These are phyloP conservation scores for Heliopora coerulea DNA, from an alignment of 92 coral and sea anemone species.

Conservation along the genomic window DNA sequence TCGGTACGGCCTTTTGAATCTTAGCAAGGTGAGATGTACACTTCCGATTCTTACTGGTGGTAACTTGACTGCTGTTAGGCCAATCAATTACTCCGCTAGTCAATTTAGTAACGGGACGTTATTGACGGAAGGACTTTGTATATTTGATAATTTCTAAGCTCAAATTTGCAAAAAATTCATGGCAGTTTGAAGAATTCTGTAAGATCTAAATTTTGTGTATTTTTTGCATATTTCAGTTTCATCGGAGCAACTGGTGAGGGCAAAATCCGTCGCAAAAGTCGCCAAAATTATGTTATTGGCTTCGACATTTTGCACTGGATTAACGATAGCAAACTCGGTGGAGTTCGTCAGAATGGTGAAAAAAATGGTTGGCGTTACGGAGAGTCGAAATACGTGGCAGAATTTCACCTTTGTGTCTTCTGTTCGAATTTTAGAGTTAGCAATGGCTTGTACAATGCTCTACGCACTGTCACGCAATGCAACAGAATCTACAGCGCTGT, in stretches of 20 bases:
- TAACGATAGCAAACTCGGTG: constrained; percentile 7
- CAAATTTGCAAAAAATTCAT: too few relatives aligned
- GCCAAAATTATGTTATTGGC: constrained; percentile 13
- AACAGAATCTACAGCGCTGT: background rate
- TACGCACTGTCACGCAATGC: constrained; percentile 3
- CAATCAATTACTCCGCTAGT: too few relatives aligned
- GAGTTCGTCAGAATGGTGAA: constrained; percentile 20
- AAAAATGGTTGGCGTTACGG: background rate
- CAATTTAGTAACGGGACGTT: too few relatives aligned
- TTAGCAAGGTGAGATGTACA: too few relatives aligned
- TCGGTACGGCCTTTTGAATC: too few relatives aligned
- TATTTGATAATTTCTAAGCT: too few relatives aligned
- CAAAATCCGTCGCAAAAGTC: constrained; percentile 25
- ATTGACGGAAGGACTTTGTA: too few relatives aligned
- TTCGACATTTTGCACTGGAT: constrained; percentile 13
- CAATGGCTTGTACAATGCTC: constrained; percentile 7
- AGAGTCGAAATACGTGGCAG: constrained; percentile 2
- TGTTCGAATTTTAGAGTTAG: constrained; percentile 15
- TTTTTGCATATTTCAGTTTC: constrained; percentile 16
- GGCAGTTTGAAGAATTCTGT: too few relatives aligned
- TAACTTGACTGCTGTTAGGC: too few relatives aligned
- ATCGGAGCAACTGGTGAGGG: constrained; percentile 8
- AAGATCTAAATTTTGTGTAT: too few relatives aligned
- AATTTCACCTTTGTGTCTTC: constrained; percentile 6
- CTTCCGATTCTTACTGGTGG: too few relatives aligned